Evolutionary conservation across 2,888 invertebrate genomes (phyloP), one percentile per base, ranked within the genome.

Genomic region (Spatulosminthurus flaviceps): DNA sequence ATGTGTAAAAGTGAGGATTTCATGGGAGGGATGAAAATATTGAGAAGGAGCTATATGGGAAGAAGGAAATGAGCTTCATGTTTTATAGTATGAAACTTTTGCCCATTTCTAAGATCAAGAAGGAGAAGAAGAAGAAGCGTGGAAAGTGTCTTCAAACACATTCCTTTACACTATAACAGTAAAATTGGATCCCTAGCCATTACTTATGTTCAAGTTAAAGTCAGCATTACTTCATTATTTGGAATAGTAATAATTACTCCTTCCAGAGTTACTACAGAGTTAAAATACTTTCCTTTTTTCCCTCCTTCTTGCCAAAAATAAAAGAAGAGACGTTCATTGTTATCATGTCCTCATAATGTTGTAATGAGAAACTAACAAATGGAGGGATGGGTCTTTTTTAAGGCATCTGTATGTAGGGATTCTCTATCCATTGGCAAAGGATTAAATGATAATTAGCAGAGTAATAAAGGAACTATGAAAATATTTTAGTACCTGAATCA

Each of bases 401-500:
- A 2, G 4, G 16, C 1, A 22, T 26, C 34, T 69, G 34, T 1
- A 69, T 21, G 7, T 69, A n/a, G n/a, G n/a, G n/a, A n/a, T n/a
- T n/a, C n/a, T n/a, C n/a, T n/a, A n/a, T n/a, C n/a, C n/a, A n/a
- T n/a, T n/a, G n/a, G n/a, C n/a, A n/a, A 28, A 28, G 29, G 64
- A 64, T 64, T 64, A 69, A 69, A 28, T 34, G 29, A 34, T 69
- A 13, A 69, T 29, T 28, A 29, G 34, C 69, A 34, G n/a, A n/a
- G 21, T 69, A 69, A 64, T 24, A 64, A 64, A 64, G 26, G 26
- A 29, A n/a, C 34, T 69, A 69, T 51, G 9, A 51, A 51, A 51
- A 51, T 51, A 51, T 51, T 51, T 51, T 51, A 51, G 51, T 51
- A 16, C 16, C 51, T 51, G 51, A 51, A 21, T 69, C 34, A n/a